These are phyloP conservation scores for Apistogramma diplotaenia DNA, from an alignment of 2,113 vertebrate species.

Conservation along the genomic window DNA sequence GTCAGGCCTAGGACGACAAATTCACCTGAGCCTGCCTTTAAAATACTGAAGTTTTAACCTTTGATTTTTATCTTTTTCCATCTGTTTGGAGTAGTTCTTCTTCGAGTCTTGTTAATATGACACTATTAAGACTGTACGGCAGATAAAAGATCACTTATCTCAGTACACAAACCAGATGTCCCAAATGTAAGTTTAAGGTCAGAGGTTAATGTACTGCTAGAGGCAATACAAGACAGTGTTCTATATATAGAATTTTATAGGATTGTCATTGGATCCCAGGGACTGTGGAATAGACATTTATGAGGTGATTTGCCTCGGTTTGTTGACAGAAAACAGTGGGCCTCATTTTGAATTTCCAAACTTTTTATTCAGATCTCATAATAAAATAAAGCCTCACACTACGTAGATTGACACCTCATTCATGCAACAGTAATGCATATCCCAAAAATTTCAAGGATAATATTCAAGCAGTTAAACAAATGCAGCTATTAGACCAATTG, in stretches of 20 bases:
- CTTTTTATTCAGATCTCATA: background rate
- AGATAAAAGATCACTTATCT: background rate
- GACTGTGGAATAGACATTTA: conserved; percentile 34
- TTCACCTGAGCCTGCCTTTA: background rate
- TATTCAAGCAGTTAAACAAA: background rate
- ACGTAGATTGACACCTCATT: background rate
- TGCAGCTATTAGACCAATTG: background rate
- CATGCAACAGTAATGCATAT: background rate
- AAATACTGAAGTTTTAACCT: background rate
- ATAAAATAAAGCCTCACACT: background rate
- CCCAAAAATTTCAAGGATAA: background rate
- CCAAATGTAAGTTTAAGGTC: conserved; percentile 60
- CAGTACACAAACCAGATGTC: conserved; percentile 1
- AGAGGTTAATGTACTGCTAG: conserved; percentile 63
- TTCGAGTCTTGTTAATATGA: background rate
- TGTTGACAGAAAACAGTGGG: conserved; percentile 25
- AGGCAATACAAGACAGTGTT: conserved; percentile 54
- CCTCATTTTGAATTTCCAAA: conserved; percentile 11
- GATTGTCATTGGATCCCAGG: conserved; percentile 44
- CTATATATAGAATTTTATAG: conserved; percentile 58
- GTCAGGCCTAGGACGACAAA: background rate
- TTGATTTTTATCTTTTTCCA: background rate
- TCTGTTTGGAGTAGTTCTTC: background rate
- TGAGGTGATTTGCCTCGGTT: conserved; percentile 42
- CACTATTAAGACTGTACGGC: background rate